phyloP scores from a whole-genome alignment of 2,888 invertebrate genomes.

The Mythimna vitellina region DNA sequence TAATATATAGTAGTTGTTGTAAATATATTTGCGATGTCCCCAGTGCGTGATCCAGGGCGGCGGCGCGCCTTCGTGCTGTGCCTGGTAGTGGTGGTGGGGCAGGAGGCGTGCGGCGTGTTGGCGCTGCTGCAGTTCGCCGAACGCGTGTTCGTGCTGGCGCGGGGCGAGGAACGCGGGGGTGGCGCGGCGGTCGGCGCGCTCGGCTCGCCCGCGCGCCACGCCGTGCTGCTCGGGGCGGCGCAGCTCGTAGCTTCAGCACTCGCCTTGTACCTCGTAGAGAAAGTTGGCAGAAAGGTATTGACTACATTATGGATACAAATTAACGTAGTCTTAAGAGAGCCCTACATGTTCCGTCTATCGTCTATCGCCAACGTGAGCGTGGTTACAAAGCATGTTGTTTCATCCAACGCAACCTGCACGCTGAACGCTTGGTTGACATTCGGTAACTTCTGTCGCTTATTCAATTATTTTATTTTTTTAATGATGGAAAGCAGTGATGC shows the following conservation, averaged over 20 bases:
- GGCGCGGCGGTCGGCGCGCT: constrained; percentile 27
- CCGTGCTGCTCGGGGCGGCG: constrained; percentile 75
- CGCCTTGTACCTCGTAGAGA: constrained; percentile 78
- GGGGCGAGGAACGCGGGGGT: constrained; percentile 51
- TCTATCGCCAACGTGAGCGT: no score
- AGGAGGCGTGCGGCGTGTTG: constrained; percentile 81
- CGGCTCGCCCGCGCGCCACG: constrained; percentile 71
- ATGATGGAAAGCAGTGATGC: no score
- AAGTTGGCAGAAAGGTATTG: constrained; percentile 78
- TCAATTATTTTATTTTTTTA: no score
- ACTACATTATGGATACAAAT: neutral
- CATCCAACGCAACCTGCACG: no score
- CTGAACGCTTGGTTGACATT: no score
- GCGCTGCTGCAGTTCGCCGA: constrained; percentile 84
- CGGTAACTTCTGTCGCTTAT: no score
- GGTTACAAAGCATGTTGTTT: no score
- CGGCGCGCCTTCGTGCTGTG: constrained; percentile 76
- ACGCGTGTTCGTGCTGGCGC: constrained; percentile 77
- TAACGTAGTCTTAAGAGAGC: no score
- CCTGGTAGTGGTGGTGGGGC: constrained; percentile 77
- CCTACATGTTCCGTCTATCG: no score
- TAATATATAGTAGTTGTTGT: no score
- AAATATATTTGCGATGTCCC: constrained; percentile 39
- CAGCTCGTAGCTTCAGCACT: constrained; percentile 75
- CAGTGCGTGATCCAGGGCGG: constrained; percentile 74